Evolutionary conservation across 2,113 vertebrate species (phyloP), one percentile per base, ranked within the genome.

Genomic region (Cololabis saira): DNA sequence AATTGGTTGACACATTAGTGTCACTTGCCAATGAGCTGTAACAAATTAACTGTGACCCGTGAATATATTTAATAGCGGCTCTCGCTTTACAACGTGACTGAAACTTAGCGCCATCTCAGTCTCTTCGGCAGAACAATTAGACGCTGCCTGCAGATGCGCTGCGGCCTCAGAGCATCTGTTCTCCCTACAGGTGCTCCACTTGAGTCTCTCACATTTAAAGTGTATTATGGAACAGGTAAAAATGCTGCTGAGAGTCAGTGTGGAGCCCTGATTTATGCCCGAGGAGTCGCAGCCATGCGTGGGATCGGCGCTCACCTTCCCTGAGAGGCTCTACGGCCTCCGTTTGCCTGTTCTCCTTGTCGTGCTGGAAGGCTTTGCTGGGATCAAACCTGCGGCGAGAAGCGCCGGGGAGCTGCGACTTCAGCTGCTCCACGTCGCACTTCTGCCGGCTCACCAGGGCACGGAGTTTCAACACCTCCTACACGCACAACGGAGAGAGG

Each of bases 331-430:
- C 49, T 8, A 89, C 88, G 6, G 87, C 85, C 82, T 92, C 90
- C 2, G 71, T 91, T 74, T 75, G 78, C 73, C 91, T 57, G 51
- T 99, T 99, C 87, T 98, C 96, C 89, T 98, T 99, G 81, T 93
- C 82, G 17, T 95, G 93, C 53, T 94, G 92, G 77, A 98, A 98
- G 76, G 96, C 96, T 91, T 96, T 95, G 72, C 94, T 94, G 81
- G 95, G 94, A 90, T 97, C 94, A 83, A 97, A 98, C 61, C 47
- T 88, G 55, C 60, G 78, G 40, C 49, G 62, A n/a, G 92, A 44
- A 73, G 47, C 87, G 9, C 91, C 44, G 71, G 92, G 60, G 67
- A 67, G 58, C 40, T 79, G 80, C 7, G 85, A 83, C 83, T 89
- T 77, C 11, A 96, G 45, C 49, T 95, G 92, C 17, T 94, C 93